Base-by-base conservation (phyloP, 2,797 vertebrate species). In the Micropoecilia bifurca region DNA sequence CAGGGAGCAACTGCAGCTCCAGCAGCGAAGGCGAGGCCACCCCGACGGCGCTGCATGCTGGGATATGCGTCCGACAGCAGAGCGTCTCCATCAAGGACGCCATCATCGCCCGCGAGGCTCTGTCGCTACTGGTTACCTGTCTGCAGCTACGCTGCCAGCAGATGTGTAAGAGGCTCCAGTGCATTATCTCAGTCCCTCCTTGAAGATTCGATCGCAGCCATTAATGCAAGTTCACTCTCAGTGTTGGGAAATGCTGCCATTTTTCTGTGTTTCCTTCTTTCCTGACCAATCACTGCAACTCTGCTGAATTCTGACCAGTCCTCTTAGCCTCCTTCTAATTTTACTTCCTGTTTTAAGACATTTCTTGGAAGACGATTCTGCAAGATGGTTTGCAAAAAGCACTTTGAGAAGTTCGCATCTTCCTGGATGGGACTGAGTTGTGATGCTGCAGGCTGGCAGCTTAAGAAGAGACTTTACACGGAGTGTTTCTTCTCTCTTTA, bases 1-100 rank as follows among this genome's bases (percentile, higher is more conserved):
- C 93, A 99, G 99, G 99, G 82, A 99, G 98, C 86, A 99, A 98
- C 83, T 99, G 99, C 95, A 99, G 99, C 88, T 98, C 98, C 18
- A 97, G 98, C 91, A 99, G 99, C 0, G 99, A 99, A 90, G 98
- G 99, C 0, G 99, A 99, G 72, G 93, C 96, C 20, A 84, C 93
- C 0, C 93, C 95, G 0, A 98, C 96, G 1, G 97, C 97, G 0
- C 85, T 99, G 86, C 98, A 99, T 1, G 98, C 98, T 2, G 98
- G 99, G 66, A 99, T 99, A 94, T 99, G 99, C 73, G 98, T 99
- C 77, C 96, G 98, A 63, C 98, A 99, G 85, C 98, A 97, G 90
- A 96, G 96, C 0, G 97, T 99, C 68, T 99, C 98, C 71, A 98
- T 97, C 95, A 99, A 99, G 95, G 98, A 99, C 79, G 96, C 98